Conservation (phyloP, 2,797 vertebrate genomes). For the Gymnocypris eckloni region DNA sequence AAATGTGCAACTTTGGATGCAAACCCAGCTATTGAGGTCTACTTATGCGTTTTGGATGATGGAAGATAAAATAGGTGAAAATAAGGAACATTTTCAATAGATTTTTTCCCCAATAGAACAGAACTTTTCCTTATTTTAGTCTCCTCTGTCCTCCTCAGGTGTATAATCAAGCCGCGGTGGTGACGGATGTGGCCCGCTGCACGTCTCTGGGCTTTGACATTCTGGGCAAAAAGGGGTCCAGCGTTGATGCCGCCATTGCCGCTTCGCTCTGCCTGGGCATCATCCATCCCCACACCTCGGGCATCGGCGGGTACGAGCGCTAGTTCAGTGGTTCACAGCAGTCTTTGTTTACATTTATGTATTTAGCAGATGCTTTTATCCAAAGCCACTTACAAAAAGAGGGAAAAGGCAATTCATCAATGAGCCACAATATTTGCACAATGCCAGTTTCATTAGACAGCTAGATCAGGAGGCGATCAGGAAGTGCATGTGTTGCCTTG, state of each 20-base stretch:
- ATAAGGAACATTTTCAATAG: neutral
- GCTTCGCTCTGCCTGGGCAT: constrained; percentile 91
- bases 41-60: neutral
- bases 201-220: constrained; percentile 89
- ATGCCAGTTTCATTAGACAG: neutral
- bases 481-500: too few species aligned
- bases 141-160: constrained; percentile 76
- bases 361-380: neutral
- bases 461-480: neutral
- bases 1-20: too few species aligned
- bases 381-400: neutral
- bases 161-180: constrained; percentile 91
- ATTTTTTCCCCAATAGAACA: neutral
- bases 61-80: neutral
- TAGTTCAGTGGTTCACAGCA: neutral
- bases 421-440: neutral
- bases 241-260: constrained; percentile 91
- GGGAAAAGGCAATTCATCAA: neutral
- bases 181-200: constrained; percentile 90
- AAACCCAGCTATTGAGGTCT: too few species aligned
- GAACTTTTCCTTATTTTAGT: neutral
- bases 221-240: constrained; percentile 88
- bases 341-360: neutral
- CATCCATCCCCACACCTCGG: constrained; percentile 92
- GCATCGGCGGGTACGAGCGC: constrained; percentile 89